These are phyloP conservation scores for Diploscapter pachys DNA, from an alignment of 1,140 invertebrate genomes.

Conservation along the genomic window DNA sequence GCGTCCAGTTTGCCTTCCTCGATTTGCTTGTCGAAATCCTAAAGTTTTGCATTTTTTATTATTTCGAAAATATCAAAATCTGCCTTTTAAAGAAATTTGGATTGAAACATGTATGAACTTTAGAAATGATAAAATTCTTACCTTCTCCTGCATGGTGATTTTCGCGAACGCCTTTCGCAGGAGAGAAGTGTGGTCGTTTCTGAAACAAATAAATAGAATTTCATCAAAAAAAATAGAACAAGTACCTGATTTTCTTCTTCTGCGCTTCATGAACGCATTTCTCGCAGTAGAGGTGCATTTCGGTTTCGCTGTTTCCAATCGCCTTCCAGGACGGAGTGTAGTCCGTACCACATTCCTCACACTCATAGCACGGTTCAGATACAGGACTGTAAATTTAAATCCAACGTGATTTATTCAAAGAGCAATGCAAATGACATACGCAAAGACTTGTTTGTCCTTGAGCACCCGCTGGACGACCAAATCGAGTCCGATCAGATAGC, in stretches of 20 bases:
- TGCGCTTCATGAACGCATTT: slow-evolving; percentile 96
- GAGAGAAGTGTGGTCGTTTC: slow-evolving; percentile 88
- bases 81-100: not conserved
- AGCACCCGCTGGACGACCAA: slow-evolving; percentile 91
- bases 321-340: slow-evolving; percentile 95
- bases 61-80: not conserved
- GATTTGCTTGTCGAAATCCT: slow-evolving; percentile 87
- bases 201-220: too few relatives aligned
- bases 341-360: slow-evolving; percentile 92
- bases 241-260: slow-evolving; percentile 83
- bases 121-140: not conserved
- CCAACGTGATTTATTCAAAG: not conserved
- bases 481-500: slow-evolving; percentile 89
- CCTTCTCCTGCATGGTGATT: slow-evolving; percentile 90
- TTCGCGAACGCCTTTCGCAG: slow-evolving; percentile 96
- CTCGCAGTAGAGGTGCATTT: slow-evolving; percentile 85
- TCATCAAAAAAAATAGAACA: too few relatives aligned
- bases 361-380: slow-evolving; percentile 72
- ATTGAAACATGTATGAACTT: not conserved
- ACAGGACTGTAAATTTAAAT: slow-evolving; percentile 23
- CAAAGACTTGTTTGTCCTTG: slow-evolving; percentile 50
- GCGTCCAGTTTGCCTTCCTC: slow-evolving; percentile 44
- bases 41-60: not conserved
- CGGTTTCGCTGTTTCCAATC: slow-evolving; percentile 30
- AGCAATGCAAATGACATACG: slow-evolving; percentile 29